A percentile compares a stretch with the other conserved stretches of the same genome.
Conservation (phyloP, 2,888 invertebrate genomes). For the Himalopsyche kuldschensis region DNA sequence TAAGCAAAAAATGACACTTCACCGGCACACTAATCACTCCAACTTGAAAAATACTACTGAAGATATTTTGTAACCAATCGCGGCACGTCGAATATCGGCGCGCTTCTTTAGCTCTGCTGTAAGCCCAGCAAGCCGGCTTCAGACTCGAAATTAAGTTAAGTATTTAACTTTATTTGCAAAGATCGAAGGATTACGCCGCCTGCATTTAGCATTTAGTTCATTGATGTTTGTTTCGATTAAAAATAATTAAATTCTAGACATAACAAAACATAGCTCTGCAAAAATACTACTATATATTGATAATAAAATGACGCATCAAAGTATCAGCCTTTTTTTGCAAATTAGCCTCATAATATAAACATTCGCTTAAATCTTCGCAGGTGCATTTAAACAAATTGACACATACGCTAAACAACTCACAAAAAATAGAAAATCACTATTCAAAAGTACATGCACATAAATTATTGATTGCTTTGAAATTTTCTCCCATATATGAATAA, state of each 20-base stretch:
- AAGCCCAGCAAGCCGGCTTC: slow-evolving; percentile 17
- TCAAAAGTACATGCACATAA: too few relatives aligned
- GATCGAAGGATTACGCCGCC: not conserved
- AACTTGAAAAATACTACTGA: slow-evolving; percentile 25
- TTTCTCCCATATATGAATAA: too few relatives aligned
- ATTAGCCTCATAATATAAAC: not conserved
- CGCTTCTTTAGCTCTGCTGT: not conserved
- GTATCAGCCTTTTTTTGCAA: not conserved
- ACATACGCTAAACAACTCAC: too few relatives aligned
- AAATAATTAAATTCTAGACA: not conserved
- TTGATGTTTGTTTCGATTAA: not conserved
- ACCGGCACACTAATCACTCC: slow-evolving; percentile 18
- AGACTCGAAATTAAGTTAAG: slow-evolving; percentile 6
- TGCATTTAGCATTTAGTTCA: not conserved
- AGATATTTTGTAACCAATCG: slow-evolving; percentile 12
- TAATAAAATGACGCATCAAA: not conserved
- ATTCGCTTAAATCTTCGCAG: not conserved
- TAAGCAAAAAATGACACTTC: slow-evolving; percentile 28
- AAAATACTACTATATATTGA: not conserved
- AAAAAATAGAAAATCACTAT: too few relatives aligned
- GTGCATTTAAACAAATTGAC: not conserved
- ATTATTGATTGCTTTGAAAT: too few relatives aligned
- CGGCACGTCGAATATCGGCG: slow-evolving; percentile 4
- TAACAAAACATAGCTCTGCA: not conserved
- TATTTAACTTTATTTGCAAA: slow-evolving; percentile 26